A percentile compares a stretch with the other conserved stretches of the same genome.
Evolutionary conservation across 2,113 vertebrate genomes (phyloP).

Genomic region (Canis aureus): DNA sequence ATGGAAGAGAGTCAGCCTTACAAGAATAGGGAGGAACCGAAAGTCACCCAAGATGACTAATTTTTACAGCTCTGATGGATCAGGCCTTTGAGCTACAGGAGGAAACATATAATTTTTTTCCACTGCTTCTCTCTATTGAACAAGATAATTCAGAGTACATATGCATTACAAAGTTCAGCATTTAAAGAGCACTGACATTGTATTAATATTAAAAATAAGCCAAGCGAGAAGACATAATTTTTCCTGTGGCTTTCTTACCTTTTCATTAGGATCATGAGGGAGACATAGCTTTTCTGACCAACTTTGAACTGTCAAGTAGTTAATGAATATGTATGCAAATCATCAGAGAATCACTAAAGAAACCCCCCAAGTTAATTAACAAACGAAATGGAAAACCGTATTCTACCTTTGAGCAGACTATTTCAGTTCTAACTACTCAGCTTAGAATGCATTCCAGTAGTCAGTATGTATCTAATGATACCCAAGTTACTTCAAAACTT

Average conservation of each 20-base stretch:
- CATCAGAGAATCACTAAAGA: not conserved
- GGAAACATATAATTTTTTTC: not conserved
- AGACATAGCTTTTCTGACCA: slow-evolving; percentile 13
- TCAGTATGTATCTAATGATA: not conserved
- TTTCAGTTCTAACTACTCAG: not conserved
- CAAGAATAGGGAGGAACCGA: not conserved
- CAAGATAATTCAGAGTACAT: slow-evolving; percentile 47
- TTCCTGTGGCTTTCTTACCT: slow-evolving; percentile 39
- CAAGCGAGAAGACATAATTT: slow-evolving; percentile 16
- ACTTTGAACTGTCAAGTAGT: slow-evolving; percentile 25
- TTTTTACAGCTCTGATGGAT: not conserved
- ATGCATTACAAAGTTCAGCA: slow-evolving; percentile 5
- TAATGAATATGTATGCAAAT: not conserved
- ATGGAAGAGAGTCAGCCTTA: not conserved
- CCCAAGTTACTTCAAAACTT: not conserved
- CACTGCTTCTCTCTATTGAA: not conserved
- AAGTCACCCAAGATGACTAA: not conserved
- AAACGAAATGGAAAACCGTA: not conserved
- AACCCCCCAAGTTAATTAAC: not conserved
- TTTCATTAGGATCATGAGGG: slow-evolving; percentile 34
- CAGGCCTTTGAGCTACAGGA: not conserved
- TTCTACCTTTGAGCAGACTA: not conserved
- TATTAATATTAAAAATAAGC: slow-evolving; percentile 38
- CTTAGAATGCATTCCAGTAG: not conserved
- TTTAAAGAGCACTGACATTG: slow-evolving; percentile 16